Base-by-base conservation (phyloP, 2,113 vertebrate genomes). In the Zosterops japonicus region DNA sequence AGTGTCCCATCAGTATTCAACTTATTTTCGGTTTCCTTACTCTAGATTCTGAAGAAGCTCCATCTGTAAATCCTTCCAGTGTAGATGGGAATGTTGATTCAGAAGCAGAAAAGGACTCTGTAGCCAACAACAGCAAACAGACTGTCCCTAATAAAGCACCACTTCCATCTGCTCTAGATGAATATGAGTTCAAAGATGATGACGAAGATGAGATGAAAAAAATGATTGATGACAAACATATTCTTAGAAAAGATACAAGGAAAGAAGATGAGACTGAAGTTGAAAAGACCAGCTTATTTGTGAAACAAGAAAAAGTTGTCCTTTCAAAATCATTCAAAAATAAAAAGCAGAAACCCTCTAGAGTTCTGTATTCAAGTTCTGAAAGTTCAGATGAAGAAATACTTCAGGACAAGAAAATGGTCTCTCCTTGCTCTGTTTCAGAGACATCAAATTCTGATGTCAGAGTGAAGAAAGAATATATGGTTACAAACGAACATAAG, bases 151-250 rank as follows among this genome's bases (percentile, higher is more conserved):
- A 83, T 84, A 99, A 99, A 90, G 98, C 95, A 68, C 90, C 98
- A 42, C 97, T 98, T 75, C 98, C 98, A 64, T 98, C 98, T 46
- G 99, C 98, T 67, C 96, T 99, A 94, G 99, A 99, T 95, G 99
- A 99, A 83, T 99, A 99, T 29, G 99, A 99, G 89, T 99, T 99
- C 97, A 99, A 99, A 97, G 99, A 99, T 44, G 98, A 98, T 57
- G 98, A 98, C 44, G 98, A 98, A 33, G 97, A 99, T 76, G 99
- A 99, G 96, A 96, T 99, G 42, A 98, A 98, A 96, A 99, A 99
- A 97, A 98, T 98, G 91, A 96, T 99, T 4, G 99, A 99, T 46
- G 98, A 99, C 55, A 98, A 98, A 61, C 99, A 99, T 94, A 98
- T 99, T 95, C 98, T 99, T 81, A 98, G 99, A 92, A 98, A 98